Conservation (phyloP, 2,797 vertebrate species). For the Stomatorhinus walkeri region DNA sequence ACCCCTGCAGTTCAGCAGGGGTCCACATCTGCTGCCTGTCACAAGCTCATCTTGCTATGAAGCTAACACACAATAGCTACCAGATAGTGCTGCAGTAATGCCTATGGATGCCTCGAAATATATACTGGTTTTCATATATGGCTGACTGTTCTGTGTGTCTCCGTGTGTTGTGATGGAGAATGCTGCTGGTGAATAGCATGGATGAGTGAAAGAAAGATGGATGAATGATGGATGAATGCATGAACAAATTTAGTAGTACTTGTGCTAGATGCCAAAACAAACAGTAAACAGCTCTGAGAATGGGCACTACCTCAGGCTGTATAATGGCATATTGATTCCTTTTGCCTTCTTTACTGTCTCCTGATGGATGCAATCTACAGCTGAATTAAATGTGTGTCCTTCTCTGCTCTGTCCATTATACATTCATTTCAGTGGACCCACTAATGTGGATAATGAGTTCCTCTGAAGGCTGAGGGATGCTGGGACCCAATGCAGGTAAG, state of each 20-base stretch:
- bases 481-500: conserved; percentile 14
- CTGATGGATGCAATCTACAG: conserved; percentile 36
- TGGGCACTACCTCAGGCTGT: neutral
- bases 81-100: neutral
- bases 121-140: neutral
- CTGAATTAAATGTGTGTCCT: conserved; percentile 22
- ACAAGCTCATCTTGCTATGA: conserved; percentile 43
- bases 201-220: neutral
- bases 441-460: conserved; percentile 40
- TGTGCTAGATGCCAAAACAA: neutral
- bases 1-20: conserved; percentile 57
- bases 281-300: neutral
- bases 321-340: conserved; percentile 31
- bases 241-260: neutral
- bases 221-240: neutral
- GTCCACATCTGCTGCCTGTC: conserved; percentile 58
- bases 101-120: neutral
- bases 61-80: neutral
- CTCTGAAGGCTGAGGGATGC: conserved; percentile 25
- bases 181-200: neutral
- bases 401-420: conserved; percentile 24
- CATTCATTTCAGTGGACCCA: conserved; percentile 40
- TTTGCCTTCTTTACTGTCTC: conserved; percentile 28
- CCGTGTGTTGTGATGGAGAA: neutral
- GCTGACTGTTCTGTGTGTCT: neutral